These are phyloP conservation scores for Microtus montanus DNA, from an alignment of 2,113 vertebrate species.

Conservation along the genomic window DNA sequence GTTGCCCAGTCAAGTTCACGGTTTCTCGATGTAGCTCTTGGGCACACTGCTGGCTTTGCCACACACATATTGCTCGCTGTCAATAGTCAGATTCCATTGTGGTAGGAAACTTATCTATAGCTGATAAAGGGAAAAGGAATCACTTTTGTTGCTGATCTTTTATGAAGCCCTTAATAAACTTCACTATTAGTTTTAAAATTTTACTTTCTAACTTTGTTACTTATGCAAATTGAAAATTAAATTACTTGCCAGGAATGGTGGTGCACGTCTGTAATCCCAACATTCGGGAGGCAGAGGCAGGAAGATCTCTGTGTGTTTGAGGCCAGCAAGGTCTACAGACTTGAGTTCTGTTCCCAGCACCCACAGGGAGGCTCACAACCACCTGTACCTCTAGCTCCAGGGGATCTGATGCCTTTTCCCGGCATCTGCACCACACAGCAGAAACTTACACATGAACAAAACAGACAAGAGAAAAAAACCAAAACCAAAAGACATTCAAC, in stretches of 20 bases:
- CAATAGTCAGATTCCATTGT: conserved; percentile 32
- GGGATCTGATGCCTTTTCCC: background rate
- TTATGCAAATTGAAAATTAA: conserved; percentile 56
- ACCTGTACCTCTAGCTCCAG: background rate
- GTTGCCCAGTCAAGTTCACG: conserved; percentile 10
- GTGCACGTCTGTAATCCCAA: no score
- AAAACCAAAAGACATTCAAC: background rate
- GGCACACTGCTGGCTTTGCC: conserved; percentile 22
- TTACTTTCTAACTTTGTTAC: conserved; percentile 43
- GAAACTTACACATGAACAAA: background rate
- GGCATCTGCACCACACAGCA: background rate
- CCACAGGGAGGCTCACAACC: background rate
- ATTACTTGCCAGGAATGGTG: background rate
- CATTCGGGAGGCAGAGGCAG: no score
- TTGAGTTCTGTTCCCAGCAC: background rate
- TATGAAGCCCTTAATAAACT: conserved; percentile 44
- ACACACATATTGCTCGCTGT: conserved; percentile 43
- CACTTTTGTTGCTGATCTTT: conserved; percentile 31
- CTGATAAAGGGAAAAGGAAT: background rate
- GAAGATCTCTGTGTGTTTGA: no score
- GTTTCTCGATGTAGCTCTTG: conserved; percentile 54
- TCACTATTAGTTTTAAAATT: conserved; percentile 47
- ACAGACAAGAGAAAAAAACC: background rate
- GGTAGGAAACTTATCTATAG: conserved; percentile 23
- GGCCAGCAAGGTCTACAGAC: no score